These are phyloP conservation scores for Barbus barbus DNA, from an alignment of 2,113 vertebrate species.

Conservation along the genomic window DNA sequence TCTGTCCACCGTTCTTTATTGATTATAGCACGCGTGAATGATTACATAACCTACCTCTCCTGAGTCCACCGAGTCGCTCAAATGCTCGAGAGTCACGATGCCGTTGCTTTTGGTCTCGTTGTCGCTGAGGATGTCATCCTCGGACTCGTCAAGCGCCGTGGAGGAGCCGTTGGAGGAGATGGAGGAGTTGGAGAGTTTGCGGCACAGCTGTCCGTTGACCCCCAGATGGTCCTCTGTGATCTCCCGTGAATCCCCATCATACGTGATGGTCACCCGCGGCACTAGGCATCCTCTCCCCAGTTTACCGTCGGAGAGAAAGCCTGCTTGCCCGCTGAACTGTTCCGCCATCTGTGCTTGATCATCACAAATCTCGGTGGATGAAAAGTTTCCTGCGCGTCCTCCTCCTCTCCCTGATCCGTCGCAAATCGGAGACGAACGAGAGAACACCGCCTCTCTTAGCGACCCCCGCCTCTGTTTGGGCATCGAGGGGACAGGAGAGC, in stretches of 20 bases:
- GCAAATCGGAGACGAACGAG: slow-evolving; percentile 60
- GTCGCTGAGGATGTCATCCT: slow-evolving; percentile 94
- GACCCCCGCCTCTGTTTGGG: slow-evolving; percentile 73
- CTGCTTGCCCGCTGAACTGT: slow-evolving; percentile 57
- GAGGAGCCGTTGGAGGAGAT: slow-evolving; percentile 95
- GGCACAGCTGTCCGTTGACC: slow-evolving; percentile 76
- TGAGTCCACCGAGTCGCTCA: slow-evolving; percentile 81
- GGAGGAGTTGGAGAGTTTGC: slow-evolving; percentile 90
- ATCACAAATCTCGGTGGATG: slow-evolving; percentile 64
- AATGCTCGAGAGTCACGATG: slow-evolving; percentile 86
- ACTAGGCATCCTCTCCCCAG: slow-evolving; percentile 73
- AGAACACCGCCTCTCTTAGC: slow-evolving; percentile 61
- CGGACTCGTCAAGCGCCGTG: slow-evolving; percentile 85
- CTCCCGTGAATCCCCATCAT: slow-evolving; percentile 79
- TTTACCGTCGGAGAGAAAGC: slow-evolving; percentile 56
- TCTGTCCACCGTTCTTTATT: not conserved
- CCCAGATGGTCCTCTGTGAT: slow-evolving; percentile 75
- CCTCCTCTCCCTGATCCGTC: slow-evolving; percentile 61
- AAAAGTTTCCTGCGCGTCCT: slow-evolving; percentile 67
- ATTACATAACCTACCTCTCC: slow-evolving; percentile 76
- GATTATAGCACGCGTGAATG: not conserved
- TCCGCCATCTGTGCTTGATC: slow-evolving; percentile 60
- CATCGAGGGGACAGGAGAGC: slow-evolving; percentile 55
- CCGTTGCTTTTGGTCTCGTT: slow-evolving; percentile 91
- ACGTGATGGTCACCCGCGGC: slow-evolving; percentile 92